These are phyloP conservation scores for Ibidorhyncha struthersii DNA, from an alignment of 2,113 vertebrate genomes.

Conservation along the genomic window DNA sequence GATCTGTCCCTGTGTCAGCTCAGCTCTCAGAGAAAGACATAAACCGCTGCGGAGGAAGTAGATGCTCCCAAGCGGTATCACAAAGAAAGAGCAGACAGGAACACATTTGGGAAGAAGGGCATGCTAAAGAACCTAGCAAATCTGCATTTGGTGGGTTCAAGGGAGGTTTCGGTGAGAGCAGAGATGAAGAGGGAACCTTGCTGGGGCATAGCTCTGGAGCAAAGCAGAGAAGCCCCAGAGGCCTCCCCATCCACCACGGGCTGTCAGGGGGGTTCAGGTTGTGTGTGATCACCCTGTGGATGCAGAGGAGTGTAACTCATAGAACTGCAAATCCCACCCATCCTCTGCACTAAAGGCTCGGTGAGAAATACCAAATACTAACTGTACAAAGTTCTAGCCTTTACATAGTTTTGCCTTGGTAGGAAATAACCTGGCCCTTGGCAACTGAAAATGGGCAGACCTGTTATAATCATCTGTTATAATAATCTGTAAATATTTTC, in stretches of 20 bases:
- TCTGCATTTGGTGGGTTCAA: background rate
- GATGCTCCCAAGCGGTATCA: background rate
- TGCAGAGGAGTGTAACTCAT: background rate
- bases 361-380: background rate
- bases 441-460: background rate
- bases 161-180: background rate
- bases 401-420: background rate
- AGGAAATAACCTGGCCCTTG: background rate
- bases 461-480: background rate
- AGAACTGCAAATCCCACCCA: background rate
- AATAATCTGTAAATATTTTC: background rate
- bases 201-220: background rate
- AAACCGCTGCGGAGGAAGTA: background rate
- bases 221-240: background rate
- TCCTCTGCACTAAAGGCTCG: background rate
- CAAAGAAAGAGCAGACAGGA: background rate
- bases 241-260: background rate
- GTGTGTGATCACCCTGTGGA: background rate
- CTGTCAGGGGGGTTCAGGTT: background rate
- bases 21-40: background rate
- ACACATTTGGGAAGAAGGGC: background rate
- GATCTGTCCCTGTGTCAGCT: background rate
- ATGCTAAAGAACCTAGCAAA: background rate
- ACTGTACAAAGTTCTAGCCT: background rate
- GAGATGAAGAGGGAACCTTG: background rate